phyloP scores from a whole-genome alignment of 2,797 vertebrate genomes.

The Microchirus variegatus region DNA sequence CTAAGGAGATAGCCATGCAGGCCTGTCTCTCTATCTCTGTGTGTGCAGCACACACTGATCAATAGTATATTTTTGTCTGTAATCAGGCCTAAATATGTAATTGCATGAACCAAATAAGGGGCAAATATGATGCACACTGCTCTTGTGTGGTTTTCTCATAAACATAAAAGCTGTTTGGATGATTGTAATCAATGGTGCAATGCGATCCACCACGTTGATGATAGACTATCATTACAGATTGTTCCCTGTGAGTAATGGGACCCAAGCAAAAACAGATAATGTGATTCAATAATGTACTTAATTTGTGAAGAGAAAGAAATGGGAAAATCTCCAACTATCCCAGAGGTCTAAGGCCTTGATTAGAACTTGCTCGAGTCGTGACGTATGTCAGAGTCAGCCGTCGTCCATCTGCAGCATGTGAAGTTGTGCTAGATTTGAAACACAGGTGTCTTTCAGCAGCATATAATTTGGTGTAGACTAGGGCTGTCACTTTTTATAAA shows the following conservation, averaged over 20 bases:
- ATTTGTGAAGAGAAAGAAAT: constrained; percentile 60
- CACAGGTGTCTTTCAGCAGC: constrained; percentile 29
- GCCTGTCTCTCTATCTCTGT: constrained; percentile 7
- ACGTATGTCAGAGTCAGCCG: constrained; percentile 34
- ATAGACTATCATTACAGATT: constrained; percentile 82
- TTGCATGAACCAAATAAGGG: constrained; percentile 59
- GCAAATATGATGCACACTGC: constrained; percentile 63
- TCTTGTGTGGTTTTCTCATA: constrained; percentile 80
- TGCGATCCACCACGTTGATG: constrained; percentile 77
- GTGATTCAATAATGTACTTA: constrained; percentile 80
- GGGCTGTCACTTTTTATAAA: too few species aligned
- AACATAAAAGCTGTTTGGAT: constrained; percentile 81
- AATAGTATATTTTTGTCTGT: constrained; percentile 70
- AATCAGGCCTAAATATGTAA: constrained; percentile 70
- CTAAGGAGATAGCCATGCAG: constrained; percentile 55
- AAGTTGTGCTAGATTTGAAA: constrained; percentile 35
- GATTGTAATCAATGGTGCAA: constrained; percentile 81
- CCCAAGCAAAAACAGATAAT: constrained; percentile 77
- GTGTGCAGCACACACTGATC: constrained; percentile 64
- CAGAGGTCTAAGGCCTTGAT: constrained; percentile 69
- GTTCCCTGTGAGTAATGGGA: constrained; percentile 80
- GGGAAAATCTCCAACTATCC: constrained; percentile 54
- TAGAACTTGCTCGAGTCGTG: constrained; percentile 43
- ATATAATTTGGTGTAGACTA: constrained; percentile 35
- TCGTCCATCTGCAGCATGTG: constrained; percentile 23